These are phyloP conservation scores for Cryptops parisi DNA, from an alignment of 2,888 invertebrate genomes.

Conservation along the genomic window DNA sequence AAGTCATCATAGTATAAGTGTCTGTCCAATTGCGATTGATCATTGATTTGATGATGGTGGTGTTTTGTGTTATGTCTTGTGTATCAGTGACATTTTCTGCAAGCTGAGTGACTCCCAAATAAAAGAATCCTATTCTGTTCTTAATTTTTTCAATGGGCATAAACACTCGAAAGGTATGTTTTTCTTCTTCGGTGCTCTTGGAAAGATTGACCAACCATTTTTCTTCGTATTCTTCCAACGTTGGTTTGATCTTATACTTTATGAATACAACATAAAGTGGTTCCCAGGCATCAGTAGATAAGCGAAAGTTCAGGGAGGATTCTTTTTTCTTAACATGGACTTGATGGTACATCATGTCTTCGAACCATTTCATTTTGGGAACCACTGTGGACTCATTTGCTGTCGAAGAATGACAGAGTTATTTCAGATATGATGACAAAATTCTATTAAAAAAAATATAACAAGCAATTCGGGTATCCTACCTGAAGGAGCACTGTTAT, in stretches of 20 bases:
- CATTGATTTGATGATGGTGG: not conserved
- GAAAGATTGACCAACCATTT: not conserved
- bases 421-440: too few species aligned
- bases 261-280: conserved; percentile 8
- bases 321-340: conserved; percentile 23
- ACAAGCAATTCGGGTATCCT: too few species aligned
- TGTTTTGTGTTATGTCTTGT: not conserved
- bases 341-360: conserved; percentile 25
- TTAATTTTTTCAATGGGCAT: conserved; percentile 23
- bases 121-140: conserved; percentile 27
- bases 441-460: too few species aligned
- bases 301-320: conserved; percentile 24
- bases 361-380: conserved; percentile 15
- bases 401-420: too few species aligned
- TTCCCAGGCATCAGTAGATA: conserved; percentile 18
- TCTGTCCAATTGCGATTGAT: conserved; percentile 3
- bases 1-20: conserved; percentile 24
- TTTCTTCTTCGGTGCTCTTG: not conserved
- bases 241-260: conserved; percentile 12
- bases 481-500: too few species aligned
- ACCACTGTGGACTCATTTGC: not conserved
- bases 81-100: conserved; percentile 16
- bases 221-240: conserved; percentile 8
- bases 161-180: conserved; percentile 18
- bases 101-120: conserved; percentile 27